Conservation (phyloP, 2,888 invertebrate genomes). For the Perizoma affinitatum region DNA sequence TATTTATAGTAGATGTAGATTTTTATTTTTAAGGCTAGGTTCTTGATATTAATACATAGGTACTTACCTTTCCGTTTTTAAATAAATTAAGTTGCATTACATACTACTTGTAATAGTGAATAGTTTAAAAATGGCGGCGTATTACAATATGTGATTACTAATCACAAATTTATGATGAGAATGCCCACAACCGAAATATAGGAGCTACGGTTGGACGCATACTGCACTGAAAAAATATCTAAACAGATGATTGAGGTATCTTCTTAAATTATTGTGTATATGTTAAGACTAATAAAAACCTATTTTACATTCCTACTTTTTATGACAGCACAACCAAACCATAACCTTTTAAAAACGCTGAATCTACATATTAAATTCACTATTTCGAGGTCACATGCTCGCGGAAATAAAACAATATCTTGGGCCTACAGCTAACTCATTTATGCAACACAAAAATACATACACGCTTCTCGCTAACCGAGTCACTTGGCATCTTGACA, state of each 20-base stretch:
- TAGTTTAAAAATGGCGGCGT: too few relatives aligned
- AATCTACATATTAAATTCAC: constrained; percentile 1
- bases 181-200: too few relatives aligned
- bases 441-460: constrained; percentile 65
- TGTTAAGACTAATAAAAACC: constrained; percentile 27
- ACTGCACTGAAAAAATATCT: background rate
- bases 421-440: constrained; percentile 55
- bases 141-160: too few relatives aligned
- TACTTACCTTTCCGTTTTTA: too few relatives aligned
- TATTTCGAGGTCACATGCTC: constrained; percentile 8
- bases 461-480: constrained; percentile 51
- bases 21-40: too few relatives aligned
- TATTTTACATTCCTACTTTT: constrained; percentile 28
- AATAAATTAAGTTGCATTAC: too few relatives aligned
- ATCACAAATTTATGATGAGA: too few relatives aligned
- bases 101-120: too few relatives aligned
- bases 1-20: too few relatives aligned
- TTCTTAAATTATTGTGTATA: constrained; percentile 14
- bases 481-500: constrained; percentile 40
- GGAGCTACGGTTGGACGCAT: constrained; percentile 9
- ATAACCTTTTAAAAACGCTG: constrained; percentile 6
- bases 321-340: constrained; percentile 16
- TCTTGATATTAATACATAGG: too few relatives aligned
- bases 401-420: constrained; percentile 47
- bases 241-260: background rate